These are phyloP conservation scores for Sebastes hubbsi DNA, from an alignment of 2,797 vertebrate species.

Conservation along the genomic window DNA sequence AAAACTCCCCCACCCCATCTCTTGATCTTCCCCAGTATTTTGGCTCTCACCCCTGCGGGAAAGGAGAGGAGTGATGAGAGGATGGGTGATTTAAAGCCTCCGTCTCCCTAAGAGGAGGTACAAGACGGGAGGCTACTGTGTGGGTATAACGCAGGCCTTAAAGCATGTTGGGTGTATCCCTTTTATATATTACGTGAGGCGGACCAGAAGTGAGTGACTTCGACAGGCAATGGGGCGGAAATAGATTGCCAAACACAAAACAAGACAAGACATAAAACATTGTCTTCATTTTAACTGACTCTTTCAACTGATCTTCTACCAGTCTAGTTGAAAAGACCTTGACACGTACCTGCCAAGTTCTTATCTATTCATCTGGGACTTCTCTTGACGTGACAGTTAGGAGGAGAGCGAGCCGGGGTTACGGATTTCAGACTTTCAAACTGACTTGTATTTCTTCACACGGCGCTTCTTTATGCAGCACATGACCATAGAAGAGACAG, in stretches of 20 bases:
- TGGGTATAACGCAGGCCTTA: slow-evolving; percentile 1
- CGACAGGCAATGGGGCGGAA: not conserved
- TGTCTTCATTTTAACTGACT: slow-evolving; percentile 10
- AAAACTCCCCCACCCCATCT: slow-evolving; percentile 46
- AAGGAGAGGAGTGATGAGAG: slow-evolving; percentile 25
- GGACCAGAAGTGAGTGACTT: not conserved
- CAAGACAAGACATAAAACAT: not conserved
- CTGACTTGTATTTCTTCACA: not conserved
- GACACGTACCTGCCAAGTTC: slow-evolving; percentile 20
- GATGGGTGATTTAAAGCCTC: slow-evolving; percentile 41
- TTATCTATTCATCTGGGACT: slow-evolving; percentile 27
- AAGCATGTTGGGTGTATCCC: not conserved
- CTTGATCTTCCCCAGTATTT: slow-evolving; percentile 54
- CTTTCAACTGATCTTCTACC: slow-evolving; percentile 23
- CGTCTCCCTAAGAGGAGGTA: slow-evolving; percentile 10
- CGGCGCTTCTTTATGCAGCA: not conserved
- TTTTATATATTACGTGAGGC: not conserved
- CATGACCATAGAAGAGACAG: slow-evolving; percentile 22
- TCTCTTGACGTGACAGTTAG: slow-evolving; percentile 23
- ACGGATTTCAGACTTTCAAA: slow-evolving; percentile 24
- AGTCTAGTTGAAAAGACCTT: not conserved
- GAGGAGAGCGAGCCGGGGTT: slow-evolving; percentile 5
- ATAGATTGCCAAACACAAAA: slow-evolving; percentile 25
- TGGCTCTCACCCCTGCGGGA: slow-evolving; percentile 32
- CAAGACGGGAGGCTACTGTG: slow-evolving; percentile 29